A percentile compares a stretch with the other conserved stretches of the same genome.
Conservation (phyloP, 1,140 invertebrate genomes). For the Adoxophyes honmai region DNA sequence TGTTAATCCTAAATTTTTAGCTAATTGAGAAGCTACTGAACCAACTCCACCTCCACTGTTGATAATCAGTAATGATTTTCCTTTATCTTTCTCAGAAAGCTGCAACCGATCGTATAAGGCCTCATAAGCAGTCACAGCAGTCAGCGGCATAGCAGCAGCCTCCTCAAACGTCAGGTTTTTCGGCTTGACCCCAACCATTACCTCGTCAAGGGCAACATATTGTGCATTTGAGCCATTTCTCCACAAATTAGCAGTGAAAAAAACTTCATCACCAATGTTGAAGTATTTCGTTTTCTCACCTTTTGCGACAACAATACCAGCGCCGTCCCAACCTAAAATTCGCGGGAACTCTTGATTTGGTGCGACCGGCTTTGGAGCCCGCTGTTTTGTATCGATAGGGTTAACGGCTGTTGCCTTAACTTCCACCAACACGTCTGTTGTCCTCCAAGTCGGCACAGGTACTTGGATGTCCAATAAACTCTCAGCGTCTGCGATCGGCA, state of each 20-base stretch:
- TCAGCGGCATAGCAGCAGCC: slow-evolving; percentile 62
- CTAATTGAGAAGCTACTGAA: slow-evolving; percentile 56
- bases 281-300: slow-evolving; percentile 40
- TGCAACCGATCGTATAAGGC: slow-evolving; percentile 46
- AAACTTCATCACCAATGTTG: slow-evolving; percentile 57
- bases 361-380: slow-evolving; percentile 36
- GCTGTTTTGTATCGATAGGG: slow-evolving; percentile 59
- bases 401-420: slow-evolving; percentile 61
- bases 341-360: slow-evolving; percentile 26
- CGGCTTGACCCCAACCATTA: slow-evolving; percentile 52
- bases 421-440: slow-evolving; percentile 53
- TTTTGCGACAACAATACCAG: slow-evolving; percentile 52
- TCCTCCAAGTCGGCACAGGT: slow-evolving; percentile 38
- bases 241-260: slow-evolving; percentile 53
- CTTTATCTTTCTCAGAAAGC: slow-evolving; percentile 53
- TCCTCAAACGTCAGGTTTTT: slow-evolving; percentile 60
- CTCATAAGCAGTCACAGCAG: slow-evolving; percentile 56
- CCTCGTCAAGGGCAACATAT: slow-evolving; percentile 55
- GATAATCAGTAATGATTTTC: slow-evolving; percentile 57
- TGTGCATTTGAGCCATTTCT: slow-evolving; percentile 59
- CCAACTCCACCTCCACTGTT: slow-evolving; percentile 66
- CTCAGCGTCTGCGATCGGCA: slow-evolving; percentile 50
- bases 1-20: slow-evolving; percentile 48
- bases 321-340: slow-evolving; percentile 61
- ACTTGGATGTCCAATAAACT: slow-evolving; percentile 58